Evolutionary conservation across 2,888 invertebrate species (phyloP).

Genomic region (Lasioglossum vierecki): DNA sequence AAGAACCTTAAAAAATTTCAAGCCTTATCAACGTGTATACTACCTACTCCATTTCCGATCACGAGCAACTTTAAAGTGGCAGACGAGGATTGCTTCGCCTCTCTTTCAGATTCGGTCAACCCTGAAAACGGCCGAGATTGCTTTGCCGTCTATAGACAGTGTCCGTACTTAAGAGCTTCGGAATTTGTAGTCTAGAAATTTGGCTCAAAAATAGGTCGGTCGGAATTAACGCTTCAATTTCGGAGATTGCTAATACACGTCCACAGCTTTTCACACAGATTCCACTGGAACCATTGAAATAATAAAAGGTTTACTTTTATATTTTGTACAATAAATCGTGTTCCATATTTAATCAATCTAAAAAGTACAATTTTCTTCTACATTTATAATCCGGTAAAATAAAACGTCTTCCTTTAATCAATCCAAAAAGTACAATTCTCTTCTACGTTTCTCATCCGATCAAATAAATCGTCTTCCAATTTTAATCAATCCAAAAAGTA

Average conservation of each 20-base stretch:
- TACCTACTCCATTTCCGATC: neutral
- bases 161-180: neutral
- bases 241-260: neutral
- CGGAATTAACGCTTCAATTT: neutral
- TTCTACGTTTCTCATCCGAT: no score
- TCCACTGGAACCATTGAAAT: neutral
- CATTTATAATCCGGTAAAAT: neutral
- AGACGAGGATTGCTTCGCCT: neutral
- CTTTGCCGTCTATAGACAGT: neutral
- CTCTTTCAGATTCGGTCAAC: constrained; percentile 9
- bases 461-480: no score
- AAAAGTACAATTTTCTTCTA: neutral
- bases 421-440: no score
- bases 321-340: neutral
- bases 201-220: neutral
- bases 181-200: neutral
- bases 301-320: neutral
- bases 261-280: neutral
- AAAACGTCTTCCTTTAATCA: no score
- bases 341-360: neutral
- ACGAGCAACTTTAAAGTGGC: constrained; percentile 2
- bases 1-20: neutral
- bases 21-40: neutral
- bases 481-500: neutral
- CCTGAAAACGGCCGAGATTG: constrained; percentile 5